Conservation (phyloP, 1,140 invertebrate species). For the Drosophila nigrodunni region DNA sequence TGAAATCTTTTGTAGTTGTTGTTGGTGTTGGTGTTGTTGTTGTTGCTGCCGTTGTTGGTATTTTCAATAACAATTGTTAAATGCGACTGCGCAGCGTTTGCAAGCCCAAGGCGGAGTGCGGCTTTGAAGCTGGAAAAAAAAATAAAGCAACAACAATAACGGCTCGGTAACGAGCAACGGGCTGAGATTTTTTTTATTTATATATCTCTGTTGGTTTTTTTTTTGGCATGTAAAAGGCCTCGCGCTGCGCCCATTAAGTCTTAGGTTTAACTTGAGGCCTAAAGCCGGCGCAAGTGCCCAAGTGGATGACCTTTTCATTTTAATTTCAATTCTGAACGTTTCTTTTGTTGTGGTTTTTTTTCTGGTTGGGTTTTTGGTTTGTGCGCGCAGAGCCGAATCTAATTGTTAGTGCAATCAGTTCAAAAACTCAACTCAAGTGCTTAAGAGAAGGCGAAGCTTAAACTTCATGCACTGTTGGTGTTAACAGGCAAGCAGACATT, state of each 20-base stretch:
- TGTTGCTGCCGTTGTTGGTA: constrained; percentile 27
- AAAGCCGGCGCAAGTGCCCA: constrained; percentile 67
- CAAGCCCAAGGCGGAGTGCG: constrained; percentile 63
- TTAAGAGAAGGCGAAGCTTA: constrained; percentile 18
- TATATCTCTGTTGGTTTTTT: constrained; percentile 29
- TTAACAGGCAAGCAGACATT: constrained; percentile 52
- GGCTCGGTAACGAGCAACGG: constrained; percentile 39
- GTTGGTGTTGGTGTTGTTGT: constrained; percentile 28
- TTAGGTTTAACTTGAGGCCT: constrained; percentile 36
- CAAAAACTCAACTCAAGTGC: constrained; percentile 49
- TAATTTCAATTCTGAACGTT: constrained; percentile 64
- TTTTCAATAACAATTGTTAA: constrained; percentile 57
- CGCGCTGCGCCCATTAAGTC: constrained; percentile 70
- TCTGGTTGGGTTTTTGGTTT: constrained; percentile 35
- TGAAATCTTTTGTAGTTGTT: constrained; percentile 61
- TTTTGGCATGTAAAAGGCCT: constrained; percentile 54
- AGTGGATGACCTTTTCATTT: constrained; percentile 73
- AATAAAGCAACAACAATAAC: constrained; percentile 39
- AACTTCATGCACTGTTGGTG: constrained; percentile 57
- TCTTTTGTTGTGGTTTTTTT: constrained; percentile 34
- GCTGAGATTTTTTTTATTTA: constrained; percentile 37
- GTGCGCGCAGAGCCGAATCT: constrained; percentile 60
- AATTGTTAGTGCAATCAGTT: constrained; percentile 65
- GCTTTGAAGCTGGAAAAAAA: constrained; percentile 59
- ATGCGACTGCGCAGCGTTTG: constrained; percentile 45